These are phyloP conservation scores for Drosophila arawakana DNA, from an alignment of 1,140 invertebrate species.

Conservation along the genomic window DNA sequence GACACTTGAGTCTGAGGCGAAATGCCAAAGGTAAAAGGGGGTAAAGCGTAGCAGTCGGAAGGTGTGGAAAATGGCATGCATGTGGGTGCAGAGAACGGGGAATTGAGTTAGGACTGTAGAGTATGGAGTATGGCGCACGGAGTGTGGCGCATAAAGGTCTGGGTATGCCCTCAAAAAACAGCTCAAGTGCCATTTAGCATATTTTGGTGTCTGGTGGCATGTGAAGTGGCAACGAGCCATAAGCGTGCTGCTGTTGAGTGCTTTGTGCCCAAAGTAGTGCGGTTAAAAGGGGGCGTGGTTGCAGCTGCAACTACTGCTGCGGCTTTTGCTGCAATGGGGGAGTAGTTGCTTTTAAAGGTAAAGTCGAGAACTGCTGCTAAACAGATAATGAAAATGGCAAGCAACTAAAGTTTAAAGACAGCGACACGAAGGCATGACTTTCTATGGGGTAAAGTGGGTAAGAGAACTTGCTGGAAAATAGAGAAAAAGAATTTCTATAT, in stretches of 20 bases:
- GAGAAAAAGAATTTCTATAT: no score
- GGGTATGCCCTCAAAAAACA: slow-evolving; percentile 28
- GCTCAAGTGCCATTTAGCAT: slow-evolving; percentile 75
- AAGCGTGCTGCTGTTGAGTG: slow-evolving; percentile 38
- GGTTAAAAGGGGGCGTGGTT: background rate
- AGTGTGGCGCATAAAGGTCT: background rate
- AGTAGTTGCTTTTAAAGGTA: slow-evolving; percentile 26
- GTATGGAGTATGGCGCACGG: background rate
- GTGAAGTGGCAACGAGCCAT: slow-evolving; percentile 20
- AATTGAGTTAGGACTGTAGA: background rate
- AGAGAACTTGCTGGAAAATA: background rate
- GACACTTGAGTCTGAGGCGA: slow-evolving; percentile 50
- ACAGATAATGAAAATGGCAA: slow-evolving; percentile 29
- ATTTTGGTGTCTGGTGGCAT: slow-evolving; percentile 55
- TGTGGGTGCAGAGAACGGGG: no score
- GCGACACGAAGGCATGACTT: background rate
- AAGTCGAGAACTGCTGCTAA: slow-evolving; percentile 45
- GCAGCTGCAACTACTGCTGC: background rate
- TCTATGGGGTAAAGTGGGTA: background rate
- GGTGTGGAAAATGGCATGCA: no score
- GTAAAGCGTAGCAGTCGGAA: background rate
- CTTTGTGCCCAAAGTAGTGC: slow-evolving; percentile 16
- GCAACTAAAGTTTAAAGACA: background rate
- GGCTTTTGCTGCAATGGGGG: background rate
- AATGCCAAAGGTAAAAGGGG: slow-evolving; percentile 58